Conservation (phyloP, 1,140 invertebrate genomes). For the Apis laboriosa region DNA sequence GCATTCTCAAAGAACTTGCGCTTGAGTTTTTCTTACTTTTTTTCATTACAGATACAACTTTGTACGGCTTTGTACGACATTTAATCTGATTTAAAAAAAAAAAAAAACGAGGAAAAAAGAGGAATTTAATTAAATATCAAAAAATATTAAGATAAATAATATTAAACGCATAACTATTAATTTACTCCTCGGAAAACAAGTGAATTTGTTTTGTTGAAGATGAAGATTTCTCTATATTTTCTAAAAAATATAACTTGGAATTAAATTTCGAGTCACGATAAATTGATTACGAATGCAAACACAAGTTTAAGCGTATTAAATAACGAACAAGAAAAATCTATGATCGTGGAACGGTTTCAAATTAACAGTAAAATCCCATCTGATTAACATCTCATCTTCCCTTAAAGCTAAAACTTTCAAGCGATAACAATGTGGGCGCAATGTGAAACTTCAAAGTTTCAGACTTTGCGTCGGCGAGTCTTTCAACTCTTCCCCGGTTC, state of each 20-base stretch:
- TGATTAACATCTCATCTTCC: background rate
- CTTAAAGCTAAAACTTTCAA: no score
- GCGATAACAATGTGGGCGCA: background rate
- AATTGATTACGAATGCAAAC: background rate
- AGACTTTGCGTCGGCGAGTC: background rate
- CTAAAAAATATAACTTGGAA: background rate
- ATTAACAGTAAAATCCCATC: no score
- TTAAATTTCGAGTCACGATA: background rate
- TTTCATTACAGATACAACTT: no score
- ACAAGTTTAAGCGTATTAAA: background rate
- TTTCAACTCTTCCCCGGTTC: background rate
- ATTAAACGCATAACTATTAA: no score
- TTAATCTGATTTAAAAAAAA: background rate
- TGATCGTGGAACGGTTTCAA: background rate
- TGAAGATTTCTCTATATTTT: no score
- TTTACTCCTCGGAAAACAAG: no score
- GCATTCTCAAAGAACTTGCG: background rate
- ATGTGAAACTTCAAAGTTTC: background rate
- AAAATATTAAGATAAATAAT: no score
- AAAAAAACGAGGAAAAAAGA: background rate
- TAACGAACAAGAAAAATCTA: background rate
- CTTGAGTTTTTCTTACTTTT: background rate
- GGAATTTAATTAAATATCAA: background rate
- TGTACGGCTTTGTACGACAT: background rate
- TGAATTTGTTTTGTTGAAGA: no score